Evolutionary conservation across 1,140 invertebrate genomes (phyloP).

Genomic region (Thaumatotibia leucotreta): DNA sequence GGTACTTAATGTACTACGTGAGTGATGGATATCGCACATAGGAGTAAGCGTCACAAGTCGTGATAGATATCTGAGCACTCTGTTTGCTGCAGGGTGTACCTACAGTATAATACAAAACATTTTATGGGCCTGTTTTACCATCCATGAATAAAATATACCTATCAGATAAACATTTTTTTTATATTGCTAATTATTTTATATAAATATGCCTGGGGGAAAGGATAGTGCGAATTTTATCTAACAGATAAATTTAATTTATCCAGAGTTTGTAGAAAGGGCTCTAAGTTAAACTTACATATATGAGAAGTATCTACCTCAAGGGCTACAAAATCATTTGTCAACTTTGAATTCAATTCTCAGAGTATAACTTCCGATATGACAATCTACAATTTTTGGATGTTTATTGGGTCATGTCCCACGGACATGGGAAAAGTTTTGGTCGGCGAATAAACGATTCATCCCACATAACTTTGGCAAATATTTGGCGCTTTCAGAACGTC

Average conservation of each 20-base stretch:
- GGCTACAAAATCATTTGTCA: not conserved
- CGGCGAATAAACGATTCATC: conserved; percentile 30
- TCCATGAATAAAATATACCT: not conserved
- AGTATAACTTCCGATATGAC: conserved; percentile 36
- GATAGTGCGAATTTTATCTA: too few relatives aligned
- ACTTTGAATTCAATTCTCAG: conserved; percentile 40
- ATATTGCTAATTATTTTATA: too few relatives aligned
- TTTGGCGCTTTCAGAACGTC: conserved; percentile 20
- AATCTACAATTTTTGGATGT: conserved; percentile 41
- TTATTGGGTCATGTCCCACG: conserved; percentile 43
- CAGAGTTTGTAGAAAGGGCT: not conserved
- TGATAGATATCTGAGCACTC: not conserved
- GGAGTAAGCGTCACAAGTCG: not conserved
- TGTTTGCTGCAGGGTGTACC: not conserved
- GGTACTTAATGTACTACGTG: not conserved
- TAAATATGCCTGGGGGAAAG: too few relatives aligned
- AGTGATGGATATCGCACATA: not conserved
- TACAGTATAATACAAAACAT: not conserved
- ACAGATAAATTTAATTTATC: too few relatives aligned
- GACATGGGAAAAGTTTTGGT: conserved; percentile 37
- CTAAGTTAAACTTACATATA: not conserved
- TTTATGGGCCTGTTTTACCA: not conserved
- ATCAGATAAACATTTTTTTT: too few relatives aligned
- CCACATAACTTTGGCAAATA: conserved; percentile 44
- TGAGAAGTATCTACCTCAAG: not conserved